Conservation (phyloP, 2,888 invertebrate genomes). For the Sesamia inferens region DNA sequence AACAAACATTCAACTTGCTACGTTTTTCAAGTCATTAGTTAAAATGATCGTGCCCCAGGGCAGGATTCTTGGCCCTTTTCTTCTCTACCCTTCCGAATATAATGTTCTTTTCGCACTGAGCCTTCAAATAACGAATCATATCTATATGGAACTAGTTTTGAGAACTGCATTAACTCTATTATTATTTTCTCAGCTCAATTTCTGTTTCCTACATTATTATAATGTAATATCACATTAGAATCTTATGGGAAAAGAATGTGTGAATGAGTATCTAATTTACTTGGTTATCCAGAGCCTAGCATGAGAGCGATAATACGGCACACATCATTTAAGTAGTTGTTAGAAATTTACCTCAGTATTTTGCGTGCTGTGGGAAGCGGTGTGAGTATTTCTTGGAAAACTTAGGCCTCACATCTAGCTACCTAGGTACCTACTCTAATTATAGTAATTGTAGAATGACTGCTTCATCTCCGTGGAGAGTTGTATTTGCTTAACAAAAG, state of each 20-base stretch:
- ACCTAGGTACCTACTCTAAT: constrained; percentile 33
- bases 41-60: constrained; percentile 14
- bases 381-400: constrained; percentile 42
- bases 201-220: constrained; percentile 40
- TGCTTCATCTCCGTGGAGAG: constrained; percentile 40
- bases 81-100: background rate
- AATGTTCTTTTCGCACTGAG: background rate
- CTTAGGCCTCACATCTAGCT: constrained; percentile 26
- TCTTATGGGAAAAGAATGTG: constrained; percentile 61
- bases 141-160: no score
- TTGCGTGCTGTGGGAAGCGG: constrained; percentile 49
- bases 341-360: constrained; percentile 43
- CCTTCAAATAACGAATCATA: background rate
- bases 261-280: constrained; percentile 56
- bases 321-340: constrained; percentile 52
- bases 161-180: background rate
- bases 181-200: constrained; percentile 8
- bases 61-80: background rate
- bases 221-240: constrained; percentile 44
- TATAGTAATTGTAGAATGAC: constrained; percentile 43
- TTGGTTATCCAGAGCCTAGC: constrained; percentile 21
- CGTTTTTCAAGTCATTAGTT: background rate
- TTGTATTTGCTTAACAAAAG: constrained; percentile 40
- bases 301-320: constrained; percentile 37
- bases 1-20: background rate